Evolutionary conservation across 2,888 invertebrate species (phyloP).

Genomic region (Balanococcus diminutus): DNA sequence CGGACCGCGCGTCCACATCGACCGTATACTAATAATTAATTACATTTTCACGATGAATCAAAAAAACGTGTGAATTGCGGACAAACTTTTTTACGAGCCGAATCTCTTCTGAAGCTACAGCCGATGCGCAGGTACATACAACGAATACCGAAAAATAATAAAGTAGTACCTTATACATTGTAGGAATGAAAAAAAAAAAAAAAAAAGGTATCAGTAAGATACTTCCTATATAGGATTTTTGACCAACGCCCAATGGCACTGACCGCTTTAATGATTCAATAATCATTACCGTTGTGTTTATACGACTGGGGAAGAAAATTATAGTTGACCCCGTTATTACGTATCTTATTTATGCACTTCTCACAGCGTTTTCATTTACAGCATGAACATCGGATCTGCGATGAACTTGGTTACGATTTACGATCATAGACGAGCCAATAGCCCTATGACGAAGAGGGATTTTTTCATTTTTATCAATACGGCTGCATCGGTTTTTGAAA

Average conservation of each 20-base stretch:
- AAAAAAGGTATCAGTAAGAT: neutral
- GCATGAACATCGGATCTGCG: too few species aligned
- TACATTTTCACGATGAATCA: slow-evolving; percentile 30
- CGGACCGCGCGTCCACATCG: neutral
- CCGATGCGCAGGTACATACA: neutral
- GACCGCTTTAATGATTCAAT: slow-evolving; percentile 28
- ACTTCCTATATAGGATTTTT: neutral
- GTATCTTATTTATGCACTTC: too few species aligned
- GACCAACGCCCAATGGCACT: slow-evolving; percentile 26
- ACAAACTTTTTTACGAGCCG: slow-evolving; percentile 13
- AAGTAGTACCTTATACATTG: slow-evolving; percentile 4
- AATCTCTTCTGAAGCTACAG: neutral
- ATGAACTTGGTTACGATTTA: too few species aligned
- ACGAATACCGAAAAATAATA: slow-evolving; percentile 26
- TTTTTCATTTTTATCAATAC: too few species aligned
- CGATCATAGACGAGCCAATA: too few species aligned
- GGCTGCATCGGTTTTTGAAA: too few species aligned
- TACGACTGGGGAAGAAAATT: neutral
- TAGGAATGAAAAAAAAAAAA: too few species aligned
- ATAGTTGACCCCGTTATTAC: slow-evolving; percentile 8
- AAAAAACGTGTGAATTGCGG: slow-evolving; percentile 23
- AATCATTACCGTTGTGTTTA: neutral
- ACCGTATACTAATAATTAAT: slow-evolving; percentile 20
- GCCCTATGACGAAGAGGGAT: too few species aligned
- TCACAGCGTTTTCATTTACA: neutral